These are phyloP conservation scores for Euzetes globulus DNA, from an alignment of 2,888 invertebrate genomes.

Conservation along the genomic window DNA sequence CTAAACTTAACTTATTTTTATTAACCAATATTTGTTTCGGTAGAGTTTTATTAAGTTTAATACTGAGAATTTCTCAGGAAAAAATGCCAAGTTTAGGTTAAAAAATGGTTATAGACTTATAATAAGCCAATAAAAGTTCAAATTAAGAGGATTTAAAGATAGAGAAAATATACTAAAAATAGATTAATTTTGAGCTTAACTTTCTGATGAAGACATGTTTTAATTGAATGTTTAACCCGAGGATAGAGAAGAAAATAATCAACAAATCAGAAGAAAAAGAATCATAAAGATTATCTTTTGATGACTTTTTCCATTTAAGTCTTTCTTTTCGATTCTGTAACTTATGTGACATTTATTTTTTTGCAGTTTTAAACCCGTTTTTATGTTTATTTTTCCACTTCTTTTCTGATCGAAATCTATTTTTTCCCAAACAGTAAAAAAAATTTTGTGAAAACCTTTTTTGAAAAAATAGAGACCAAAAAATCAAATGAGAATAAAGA, in stretches of 20 bases:
- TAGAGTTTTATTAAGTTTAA: background rate
- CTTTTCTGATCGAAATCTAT: constrained; percentile 19
- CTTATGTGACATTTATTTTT: constrained; percentile 28
- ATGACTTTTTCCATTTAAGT: background rate
- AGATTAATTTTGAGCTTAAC: background rate
- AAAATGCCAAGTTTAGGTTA: background rate
- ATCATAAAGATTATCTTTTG: constrained; percentile 27
- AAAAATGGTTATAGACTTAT: constrained; percentile 8
- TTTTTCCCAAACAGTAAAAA: constrained; percentile 14
- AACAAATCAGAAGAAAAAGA: background rate
- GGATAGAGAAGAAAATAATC: background rate
- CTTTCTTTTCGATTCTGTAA: constrained; percentile 3
- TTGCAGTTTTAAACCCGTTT: constrained; percentile 6
- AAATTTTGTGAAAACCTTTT: background rate
- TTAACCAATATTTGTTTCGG: background rate
- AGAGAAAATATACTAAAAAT: background rate
- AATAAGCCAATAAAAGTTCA: constrained; percentile 8
- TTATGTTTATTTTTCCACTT: constrained; percentile 4
- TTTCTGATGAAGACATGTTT: constrained; percentile 22
- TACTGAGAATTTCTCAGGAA: background rate
- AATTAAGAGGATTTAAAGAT: background rate
- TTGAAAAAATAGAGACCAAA: background rate
- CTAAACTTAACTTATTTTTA: background rate
- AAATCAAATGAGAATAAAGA: background rate
- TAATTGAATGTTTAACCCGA: background rate